Percentiles rank a stretch among this genome's conserved stretches.
Evolutionary conservation across 2,113 vertebrate genomes (phyloP).

Genomic region (Rhea pennata): DNA sequence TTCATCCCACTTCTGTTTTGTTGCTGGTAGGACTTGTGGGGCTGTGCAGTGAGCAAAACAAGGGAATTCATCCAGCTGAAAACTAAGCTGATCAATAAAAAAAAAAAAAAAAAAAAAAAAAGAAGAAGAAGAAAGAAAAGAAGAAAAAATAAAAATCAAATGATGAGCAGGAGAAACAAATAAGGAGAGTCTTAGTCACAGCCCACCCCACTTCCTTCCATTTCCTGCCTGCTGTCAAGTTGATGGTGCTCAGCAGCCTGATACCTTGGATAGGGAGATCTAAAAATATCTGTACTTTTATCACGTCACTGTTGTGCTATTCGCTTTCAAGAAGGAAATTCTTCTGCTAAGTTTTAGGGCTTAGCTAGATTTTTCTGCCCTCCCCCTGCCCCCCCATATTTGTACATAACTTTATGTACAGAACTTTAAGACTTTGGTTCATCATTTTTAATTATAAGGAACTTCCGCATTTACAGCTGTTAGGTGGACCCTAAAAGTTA

Average conservation of each 20-base stretch:
- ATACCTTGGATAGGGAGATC: neutral
- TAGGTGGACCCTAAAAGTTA: neutral
- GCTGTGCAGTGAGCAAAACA: neutral
- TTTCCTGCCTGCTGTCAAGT: conserved; percentile 3
- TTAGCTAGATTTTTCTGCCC: neutral
- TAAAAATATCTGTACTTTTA: neutral
- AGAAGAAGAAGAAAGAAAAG: no score
- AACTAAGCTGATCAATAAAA: neutral
- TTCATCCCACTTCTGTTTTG: neutral
- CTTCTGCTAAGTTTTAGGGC: neutral
- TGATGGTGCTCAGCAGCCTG: accelerated
- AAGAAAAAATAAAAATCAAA: neutral
- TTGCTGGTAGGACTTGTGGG: neutral
- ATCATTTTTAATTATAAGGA: neutral
- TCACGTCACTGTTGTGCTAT: neutral
- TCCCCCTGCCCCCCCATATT: neutral
- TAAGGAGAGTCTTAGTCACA: neutral
- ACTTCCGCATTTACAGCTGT: neutral
- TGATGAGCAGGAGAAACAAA: neutral
- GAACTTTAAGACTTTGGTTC: neutral
- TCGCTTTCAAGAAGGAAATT: neutral
- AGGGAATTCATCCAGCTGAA: neutral
- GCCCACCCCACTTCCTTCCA: neutral
- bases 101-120: neutral
- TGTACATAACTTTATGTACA: neutral